Evolutionary conservation across 2,888 invertebrate genomes (phyloP).

Genomic region (Xestia xanthographa): DNA sequence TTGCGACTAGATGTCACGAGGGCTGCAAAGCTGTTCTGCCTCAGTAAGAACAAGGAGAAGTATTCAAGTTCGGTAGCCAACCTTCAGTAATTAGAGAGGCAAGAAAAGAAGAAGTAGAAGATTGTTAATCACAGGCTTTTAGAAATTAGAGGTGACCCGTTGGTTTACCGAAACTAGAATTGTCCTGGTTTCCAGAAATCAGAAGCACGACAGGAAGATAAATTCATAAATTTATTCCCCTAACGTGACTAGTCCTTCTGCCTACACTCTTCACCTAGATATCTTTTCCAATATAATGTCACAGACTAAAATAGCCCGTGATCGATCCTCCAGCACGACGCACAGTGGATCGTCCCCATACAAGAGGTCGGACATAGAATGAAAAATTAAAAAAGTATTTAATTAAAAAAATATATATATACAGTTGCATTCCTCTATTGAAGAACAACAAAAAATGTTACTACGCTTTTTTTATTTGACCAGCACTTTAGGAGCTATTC

Average conservation of each 20-base stretch:
- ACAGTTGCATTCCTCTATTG: too few species aligned
- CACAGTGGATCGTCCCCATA: too few species aligned
- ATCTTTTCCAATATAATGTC: conserved; percentile 48
- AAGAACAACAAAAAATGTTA: too few species aligned
- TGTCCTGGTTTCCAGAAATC: not conserved
- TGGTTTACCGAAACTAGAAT: not conserved
- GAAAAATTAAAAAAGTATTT: too few species aligned
- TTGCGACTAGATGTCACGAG: not conserved
- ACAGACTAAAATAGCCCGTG: conserved; percentile 61
- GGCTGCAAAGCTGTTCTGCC: not conserved
- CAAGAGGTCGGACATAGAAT: too few species aligned
- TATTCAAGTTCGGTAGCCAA: not conserved
- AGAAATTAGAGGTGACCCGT: not conserved
- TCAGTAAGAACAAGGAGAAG: not conserved
- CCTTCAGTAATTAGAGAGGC: not conserved
- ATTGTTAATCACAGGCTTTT: not conserved
- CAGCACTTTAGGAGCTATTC: too few species aligned
- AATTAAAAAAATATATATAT: too few species aligned
- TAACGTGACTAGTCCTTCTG: conserved; percentile 24
- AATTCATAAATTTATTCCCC: not conserved
- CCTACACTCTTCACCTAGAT: not conserved
- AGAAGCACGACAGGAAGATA: not conserved
- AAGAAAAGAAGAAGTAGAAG: not conserved
- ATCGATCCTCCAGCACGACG: conserved; percentile 65
- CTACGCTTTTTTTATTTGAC: too few species aligned